Base-by-base conservation (phyloP, 2,797 vertebrate species). In the Halcyon chelicuti region DNA sequence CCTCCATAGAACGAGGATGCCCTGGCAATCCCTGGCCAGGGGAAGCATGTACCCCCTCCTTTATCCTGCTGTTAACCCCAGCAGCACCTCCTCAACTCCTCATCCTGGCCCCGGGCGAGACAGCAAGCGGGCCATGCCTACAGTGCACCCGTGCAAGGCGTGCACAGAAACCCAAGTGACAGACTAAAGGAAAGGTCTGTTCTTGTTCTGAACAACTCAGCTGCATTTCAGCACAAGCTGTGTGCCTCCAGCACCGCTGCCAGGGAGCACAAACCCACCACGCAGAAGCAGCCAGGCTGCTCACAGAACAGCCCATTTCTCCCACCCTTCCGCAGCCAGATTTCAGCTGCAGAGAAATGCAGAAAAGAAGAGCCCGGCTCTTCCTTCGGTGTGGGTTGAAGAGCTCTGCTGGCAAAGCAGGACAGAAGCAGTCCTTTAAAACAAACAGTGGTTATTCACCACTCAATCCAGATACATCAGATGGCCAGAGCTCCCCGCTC, bases 371-470 rank as follows among this genome's bases (percentile, higher is more conserved):
- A 47, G 18, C 29, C 66, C 29, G 73, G 60, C 67, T 89, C 37
- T 42, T 70, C 39, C 70, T 70, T 72, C 4, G 1, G 57, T 2
- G 18, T 0, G 0, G 46, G 39, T 44, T 37, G 4, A 33, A 87
- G 49, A 82, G 74, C 73, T 91, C 76, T 54, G 58, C 94, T 28
- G 70, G 89, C 82, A 40, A 61, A 67, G 76, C 65, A 55, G 79
- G 37, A 26, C 57, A 54, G 86, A 33, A 89, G 67, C 40, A 23
- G 44, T 17, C 16, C 72, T 54, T 58, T 7, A 23, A 61, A 21
- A 68, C 61, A 22, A 42, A 61, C 26, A 67, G 62, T 29, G 47
- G 14, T 23, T 52, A 39, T 58, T 77, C 86, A 37, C 63, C 28
- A 5, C 23, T 42, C 22, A 3, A 4, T 19, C 35, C n/a, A 40